A percentile compares a stretch with the other conserved stretches of the same genome.
Evolutionary conservation across 2,113 vertebrate genomes (phyloP).

Genomic region (Aegypius monachus): DNA sequence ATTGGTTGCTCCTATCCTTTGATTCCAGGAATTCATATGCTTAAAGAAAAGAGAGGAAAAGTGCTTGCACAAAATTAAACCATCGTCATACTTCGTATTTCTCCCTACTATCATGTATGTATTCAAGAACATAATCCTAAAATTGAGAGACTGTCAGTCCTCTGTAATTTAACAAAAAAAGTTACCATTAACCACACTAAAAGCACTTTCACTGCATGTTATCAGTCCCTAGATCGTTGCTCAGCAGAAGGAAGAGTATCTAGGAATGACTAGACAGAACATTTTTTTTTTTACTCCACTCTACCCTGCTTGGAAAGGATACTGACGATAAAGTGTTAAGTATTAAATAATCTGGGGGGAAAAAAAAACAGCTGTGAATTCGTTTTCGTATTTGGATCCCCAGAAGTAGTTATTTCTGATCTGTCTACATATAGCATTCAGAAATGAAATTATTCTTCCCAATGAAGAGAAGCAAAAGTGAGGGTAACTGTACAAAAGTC

Average conservation of each 20-base stretch:
- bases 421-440: background rate
- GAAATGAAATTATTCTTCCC: background rate
- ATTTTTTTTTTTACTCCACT: background rate
- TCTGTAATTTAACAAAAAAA: background rate
- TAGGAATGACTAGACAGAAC: background rate
- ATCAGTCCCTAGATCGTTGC: background rate
- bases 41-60: background rate
- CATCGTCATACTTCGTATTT: background rate
- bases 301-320: background rate
- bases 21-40: background rate
- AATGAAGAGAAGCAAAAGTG: background rate
- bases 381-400: background rate
- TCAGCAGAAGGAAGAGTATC: background rate
- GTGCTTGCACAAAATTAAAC: background rate
- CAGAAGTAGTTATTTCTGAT: background rate
- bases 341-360: rapidly evolving
- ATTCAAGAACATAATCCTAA: background rate
- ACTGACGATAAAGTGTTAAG: background rate
- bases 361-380: background rate
- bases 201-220: background rate
- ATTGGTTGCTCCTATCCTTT: background rate
- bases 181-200: background rate
- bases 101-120: background rate
- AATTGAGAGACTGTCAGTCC: background rate
- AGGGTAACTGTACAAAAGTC: background rate